Evolutionary conservation across 2,113 vertebrate genomes (phyloP).

Genomic region (Dolichallabes microphthalmus): DNA sequence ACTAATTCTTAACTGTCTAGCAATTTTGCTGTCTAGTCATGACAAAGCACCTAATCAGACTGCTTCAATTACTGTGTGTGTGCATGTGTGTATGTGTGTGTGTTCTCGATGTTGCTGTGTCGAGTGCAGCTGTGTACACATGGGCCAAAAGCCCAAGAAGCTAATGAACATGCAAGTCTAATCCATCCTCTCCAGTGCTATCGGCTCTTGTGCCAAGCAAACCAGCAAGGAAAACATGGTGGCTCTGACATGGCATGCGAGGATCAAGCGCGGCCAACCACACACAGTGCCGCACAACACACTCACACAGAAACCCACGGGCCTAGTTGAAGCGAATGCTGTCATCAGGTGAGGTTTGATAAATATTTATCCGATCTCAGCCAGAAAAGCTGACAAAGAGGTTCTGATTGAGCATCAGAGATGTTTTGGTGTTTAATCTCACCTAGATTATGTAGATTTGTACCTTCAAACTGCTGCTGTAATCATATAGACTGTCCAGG

Average conservation of each 20-base stretch:
- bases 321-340: not conserved
- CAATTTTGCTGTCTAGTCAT: constrained; percentile 30
- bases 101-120: constrained; percentile 46
- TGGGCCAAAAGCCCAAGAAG: constrained; percentile 42
- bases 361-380: not conserved
- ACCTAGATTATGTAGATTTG: not conserved
- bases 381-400: not conserved
- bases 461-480: not conserved
- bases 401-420: not conserved
- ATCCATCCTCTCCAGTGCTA: constrained; percentile 52
- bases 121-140: constrained; percentile 54
- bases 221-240: constrained; percentile 57
- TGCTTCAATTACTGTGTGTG: constrained; percentile 42
- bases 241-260: constrained; percentile 54
- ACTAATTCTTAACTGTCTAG: constrained; percentile 16
- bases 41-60: constrained; percentile 47
- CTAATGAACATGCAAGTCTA: constrained; percentile 52
- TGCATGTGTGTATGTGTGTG: constrained; percentile 20
- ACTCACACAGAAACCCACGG: constrained; percentile 15
- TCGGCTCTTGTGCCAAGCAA: constrained; percentile 50
- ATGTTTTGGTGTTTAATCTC: not conserved
- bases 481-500: not conserved
- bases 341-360: constrained; percentile 2
- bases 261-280: constrained; percentile 48
- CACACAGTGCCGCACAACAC: constrained; percentile 49